A percentile compares a stretch with the other conserved stretches of the same genome.
These are phyloP conservation scores for Gortyna flavago DNA, from an alignment of 2,888 invertebrate genomes.

Conservation along the genomic window DNA sequence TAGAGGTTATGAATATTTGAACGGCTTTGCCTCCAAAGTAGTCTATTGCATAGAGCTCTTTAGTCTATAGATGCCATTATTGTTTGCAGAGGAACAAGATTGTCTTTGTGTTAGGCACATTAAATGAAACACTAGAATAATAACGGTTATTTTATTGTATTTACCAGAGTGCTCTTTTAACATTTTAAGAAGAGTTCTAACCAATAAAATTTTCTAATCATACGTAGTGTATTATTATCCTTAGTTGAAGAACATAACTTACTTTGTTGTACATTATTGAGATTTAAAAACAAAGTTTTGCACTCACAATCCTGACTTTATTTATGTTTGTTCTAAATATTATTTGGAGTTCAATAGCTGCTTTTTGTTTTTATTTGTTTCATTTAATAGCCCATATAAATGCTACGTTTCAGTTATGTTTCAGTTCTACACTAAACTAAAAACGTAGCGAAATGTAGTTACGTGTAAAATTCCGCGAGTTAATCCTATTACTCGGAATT, in stretches of 20 bases:
- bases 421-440: neutral
- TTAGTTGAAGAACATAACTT: neutral
- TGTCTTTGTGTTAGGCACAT: neutral
- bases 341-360: neutral
- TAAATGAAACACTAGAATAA: neutral
- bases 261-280: neutral
- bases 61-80: neutral
- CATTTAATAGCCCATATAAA: neutral
- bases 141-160: neutral
- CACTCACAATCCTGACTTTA: neutral
- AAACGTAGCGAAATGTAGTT: neutral
- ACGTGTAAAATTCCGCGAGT: neutral
- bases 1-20: slow-evolving; percentile 5
- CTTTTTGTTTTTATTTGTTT: neutral
- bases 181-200: neutral
- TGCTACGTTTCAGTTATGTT: neutral
- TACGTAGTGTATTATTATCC: neutral
- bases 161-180: neutral
- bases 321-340: neutral
- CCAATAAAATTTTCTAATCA: neutral
- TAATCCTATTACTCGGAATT: slow-evolving; percentile 48
- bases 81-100: neutral
- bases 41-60: neutral
- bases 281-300: neutral
- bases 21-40: neutral